These are phyloP conservation scores for Alectura lathami DNA, from an alignment of 2,113 vertebrate species.

Conservation along the genomic window DNA sequence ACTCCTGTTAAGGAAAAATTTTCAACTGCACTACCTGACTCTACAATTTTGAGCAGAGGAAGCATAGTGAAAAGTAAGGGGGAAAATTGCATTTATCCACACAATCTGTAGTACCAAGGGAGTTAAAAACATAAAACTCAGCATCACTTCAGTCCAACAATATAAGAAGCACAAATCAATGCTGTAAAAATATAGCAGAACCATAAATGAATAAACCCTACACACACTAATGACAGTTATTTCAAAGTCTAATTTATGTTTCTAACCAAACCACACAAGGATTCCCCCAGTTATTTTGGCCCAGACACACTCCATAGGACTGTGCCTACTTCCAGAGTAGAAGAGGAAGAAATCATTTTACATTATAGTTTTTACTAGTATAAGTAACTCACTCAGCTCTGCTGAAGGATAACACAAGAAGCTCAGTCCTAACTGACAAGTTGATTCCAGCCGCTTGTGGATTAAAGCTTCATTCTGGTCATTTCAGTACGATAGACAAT, in stretches of 20 bases:
- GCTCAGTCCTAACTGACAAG: conserved; percentile 57
- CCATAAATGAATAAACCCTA: not conserved
- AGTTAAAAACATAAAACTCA: not conserved
- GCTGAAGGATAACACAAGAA: conserved; percentile 24
- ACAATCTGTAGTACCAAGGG: not conserved
- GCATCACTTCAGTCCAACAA: not conserved
- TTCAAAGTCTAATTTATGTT: not conserved
- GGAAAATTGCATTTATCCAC: not conserved
- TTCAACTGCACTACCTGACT: not conserved
- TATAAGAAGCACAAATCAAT: not conserved
- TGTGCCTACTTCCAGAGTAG: not conserved
- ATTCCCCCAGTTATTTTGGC: not conserved
- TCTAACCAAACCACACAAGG: not conserved
- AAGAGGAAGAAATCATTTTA: not conserved
- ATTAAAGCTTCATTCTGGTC: not conserved
- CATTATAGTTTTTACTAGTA: conserved; percentile 10
- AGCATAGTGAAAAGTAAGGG: not conserved
- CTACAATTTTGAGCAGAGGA: not conserved
- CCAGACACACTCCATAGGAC: not conserved
- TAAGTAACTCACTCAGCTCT: conserved; percentile 44
- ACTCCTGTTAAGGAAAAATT: not conserved
- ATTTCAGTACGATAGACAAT: not conserved
- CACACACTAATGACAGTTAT: not conserved
- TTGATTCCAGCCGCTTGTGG: conserved; percentile 18
- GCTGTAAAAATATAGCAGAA: not conserved